These are phyloP conservation scores for Corythornis cristatus DNA, from an alignment of 2,113 vertebrate species.

Conservation along the genomic window DNA sequence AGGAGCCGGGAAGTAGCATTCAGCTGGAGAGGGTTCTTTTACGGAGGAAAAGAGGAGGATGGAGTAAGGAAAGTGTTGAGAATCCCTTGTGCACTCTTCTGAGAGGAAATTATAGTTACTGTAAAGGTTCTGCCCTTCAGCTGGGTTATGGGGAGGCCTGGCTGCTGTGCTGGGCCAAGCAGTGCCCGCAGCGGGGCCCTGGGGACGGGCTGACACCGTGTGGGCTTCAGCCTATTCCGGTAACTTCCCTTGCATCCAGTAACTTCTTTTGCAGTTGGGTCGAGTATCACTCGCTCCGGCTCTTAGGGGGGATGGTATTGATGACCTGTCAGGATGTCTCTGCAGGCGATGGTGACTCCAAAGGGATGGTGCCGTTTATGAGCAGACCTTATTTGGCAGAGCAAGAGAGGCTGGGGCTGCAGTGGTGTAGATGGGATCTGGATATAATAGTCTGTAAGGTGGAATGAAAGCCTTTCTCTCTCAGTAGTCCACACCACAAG, in stretches of 20 bases:
- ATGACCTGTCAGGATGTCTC: neutral
- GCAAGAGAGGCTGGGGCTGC: neutral
- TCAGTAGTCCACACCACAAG: neutral
- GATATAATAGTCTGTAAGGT: neutral
- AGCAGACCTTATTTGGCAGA: neutral
- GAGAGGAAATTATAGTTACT: neutral
- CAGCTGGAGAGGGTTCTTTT: constrained; percentile 23
- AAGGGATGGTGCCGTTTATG: accelerated
- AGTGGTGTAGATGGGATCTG: neutral
- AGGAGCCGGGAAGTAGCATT: constrained; percentile 22
- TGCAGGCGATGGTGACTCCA: accelerated
- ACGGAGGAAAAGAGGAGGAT: constrained; percentile 16
- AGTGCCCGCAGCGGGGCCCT: neutral
- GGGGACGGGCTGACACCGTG: neutral
- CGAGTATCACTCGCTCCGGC: neutral
- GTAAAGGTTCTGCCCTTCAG: neutral
- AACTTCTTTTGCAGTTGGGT: neutral
- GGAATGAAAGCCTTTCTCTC: neutral
- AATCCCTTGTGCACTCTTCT: constrained; percentile 46
- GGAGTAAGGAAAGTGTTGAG: constrained; percentile 16
- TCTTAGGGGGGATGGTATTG: neutral
- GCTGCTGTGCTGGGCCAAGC: neutral
- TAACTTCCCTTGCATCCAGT: neutral
- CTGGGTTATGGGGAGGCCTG: neutral
- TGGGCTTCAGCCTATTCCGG: neutral